Evolutionary conservation across 2,888 invertebrate genomes (phyloP).

Genomic region (Bhutanitis thaidina): DNA sequence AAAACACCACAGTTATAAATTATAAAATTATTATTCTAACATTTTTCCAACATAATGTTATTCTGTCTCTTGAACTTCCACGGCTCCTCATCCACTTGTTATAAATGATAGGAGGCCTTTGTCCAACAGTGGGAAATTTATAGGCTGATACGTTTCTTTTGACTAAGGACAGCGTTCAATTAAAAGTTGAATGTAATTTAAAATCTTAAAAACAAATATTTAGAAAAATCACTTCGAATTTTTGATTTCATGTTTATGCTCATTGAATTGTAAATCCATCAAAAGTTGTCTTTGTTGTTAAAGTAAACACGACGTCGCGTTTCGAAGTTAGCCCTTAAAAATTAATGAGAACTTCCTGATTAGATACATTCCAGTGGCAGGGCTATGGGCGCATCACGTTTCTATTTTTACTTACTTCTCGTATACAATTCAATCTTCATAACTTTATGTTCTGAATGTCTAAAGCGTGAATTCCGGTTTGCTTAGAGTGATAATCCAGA

Average conservation of each 20-base stretch:
- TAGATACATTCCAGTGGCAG: constrained; percentile 43
- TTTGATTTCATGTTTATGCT: constrained; percentile 30
- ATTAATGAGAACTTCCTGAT: constrained; percentile 75
- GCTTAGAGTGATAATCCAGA: constrained; percentile 42
- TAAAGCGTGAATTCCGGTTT: constrained; percentile 39
- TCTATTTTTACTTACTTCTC: constrained; percentile 44
- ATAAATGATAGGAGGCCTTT: no score
- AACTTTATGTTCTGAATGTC: constrained; percentile 36
- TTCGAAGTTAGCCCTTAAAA: constrained; percentile 76
- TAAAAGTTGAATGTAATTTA: no score
- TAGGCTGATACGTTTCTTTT: no score
- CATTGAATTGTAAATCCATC: constrained; percentile 73
- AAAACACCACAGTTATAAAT: no score
- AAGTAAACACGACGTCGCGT: constrained; percentile 59
- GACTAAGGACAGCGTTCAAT: no score
- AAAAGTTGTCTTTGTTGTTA: constrained; percentile 71
- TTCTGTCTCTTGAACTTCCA: no score
- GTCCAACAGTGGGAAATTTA: no score
- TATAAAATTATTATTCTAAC: no score
- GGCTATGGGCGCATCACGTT: constrained; percentile 41
- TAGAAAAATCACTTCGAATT: no score
- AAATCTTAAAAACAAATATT: no score
- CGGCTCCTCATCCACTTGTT: no score
- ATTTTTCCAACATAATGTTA: no score
- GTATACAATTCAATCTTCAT: constrained; percentile 46